phyloP scores from a whole-genome alignment of 2,888 invertebrate genomes.

The Troides oblongomaculatus region DNA sequence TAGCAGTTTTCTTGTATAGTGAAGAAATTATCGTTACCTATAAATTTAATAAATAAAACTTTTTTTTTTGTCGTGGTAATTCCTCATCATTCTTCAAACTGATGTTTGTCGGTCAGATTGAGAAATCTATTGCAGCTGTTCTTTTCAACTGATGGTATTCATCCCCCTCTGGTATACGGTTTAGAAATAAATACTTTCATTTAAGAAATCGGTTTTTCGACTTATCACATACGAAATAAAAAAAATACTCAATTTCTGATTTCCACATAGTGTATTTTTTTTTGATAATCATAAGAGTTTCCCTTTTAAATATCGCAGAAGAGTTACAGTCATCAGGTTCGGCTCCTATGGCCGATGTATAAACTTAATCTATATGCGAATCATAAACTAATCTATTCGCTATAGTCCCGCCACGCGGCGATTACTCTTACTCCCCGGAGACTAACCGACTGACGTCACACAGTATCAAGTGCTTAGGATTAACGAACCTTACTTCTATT shows the following conservation, averaged over 20 bases:
- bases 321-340: slow-evolving; percentile 7
- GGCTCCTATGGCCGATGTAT: slow-evolving; percentile 11
- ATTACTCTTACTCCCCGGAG: slow-evolving; percentile 44
- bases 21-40: too few species aligned
- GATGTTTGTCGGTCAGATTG: too few species aligned
- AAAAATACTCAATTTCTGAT: too few species aligned
- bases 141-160: too few species aligned
- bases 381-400: slow-evolving; percentile 52
- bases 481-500: not conserved
- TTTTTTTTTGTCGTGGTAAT: too few species aligned
- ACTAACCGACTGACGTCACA: slow-evolving; percentile 41
- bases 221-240: not conserved
- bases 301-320: not conserved
- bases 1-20: too few species aligned
- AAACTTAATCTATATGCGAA: slow-evolving; percentile 36
- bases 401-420: slow-evolving; percentile 44
- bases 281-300: not conserved
- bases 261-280: not conserved
- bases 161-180: too few species aligned
- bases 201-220: too few species aligned
- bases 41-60: too few species aligned
- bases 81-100: too few species aligned
- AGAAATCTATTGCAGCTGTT: too few species aligned
- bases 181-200: too few species aligned
- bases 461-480: slow-evolving; percentile 39